These are phyloP conservation scores for Drosophila sproati DNA, from an alignment of 1,140 invertebrate genomes.

Conservation along the genomic window DNA sequence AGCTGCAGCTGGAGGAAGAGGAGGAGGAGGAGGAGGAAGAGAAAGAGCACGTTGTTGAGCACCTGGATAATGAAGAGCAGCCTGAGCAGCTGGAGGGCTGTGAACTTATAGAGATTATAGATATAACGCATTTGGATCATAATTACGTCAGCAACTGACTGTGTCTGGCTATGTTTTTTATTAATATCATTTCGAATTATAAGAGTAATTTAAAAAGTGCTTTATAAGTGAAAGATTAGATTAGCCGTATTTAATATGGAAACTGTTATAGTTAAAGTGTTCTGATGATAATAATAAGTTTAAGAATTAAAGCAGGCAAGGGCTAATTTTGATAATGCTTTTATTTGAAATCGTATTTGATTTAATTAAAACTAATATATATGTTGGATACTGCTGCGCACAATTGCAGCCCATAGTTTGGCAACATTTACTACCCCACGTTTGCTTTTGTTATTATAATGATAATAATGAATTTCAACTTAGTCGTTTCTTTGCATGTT, in stretches of 20 bases:
- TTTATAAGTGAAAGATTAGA: too few relatives aligned
- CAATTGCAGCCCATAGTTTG: constrained; percentile 23
- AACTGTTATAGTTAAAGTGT: too few relatives aligned
- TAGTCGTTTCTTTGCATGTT: constrained; percentile 41
- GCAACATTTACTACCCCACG: constrained; percentile 28
- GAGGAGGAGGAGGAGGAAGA: neutral
- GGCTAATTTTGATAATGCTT: constrained; percentile 23
- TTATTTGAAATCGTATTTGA: constrained; percentile 30
- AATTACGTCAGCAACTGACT: constrained; percentile 5
- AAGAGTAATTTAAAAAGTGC: too few relatives aligned
- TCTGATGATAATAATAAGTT: neutral
- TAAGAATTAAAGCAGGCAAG: constrained; percentile 1
- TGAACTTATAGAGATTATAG: constrained; percentile 3
- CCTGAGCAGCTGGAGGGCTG: neutral
- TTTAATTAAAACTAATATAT: constrained; percentile 48
- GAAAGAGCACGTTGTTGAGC: neutral
- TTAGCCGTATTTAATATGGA: too few relatives aligned
- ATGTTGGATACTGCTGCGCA: constrained; percentile 36
- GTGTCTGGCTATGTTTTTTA: neutral
- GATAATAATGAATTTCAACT: constrained; percentile 25
- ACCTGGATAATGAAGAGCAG: neutral
- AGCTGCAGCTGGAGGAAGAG: neutral
- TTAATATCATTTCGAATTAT: too few relatives aligned
- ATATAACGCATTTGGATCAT: constrained; percentile 5
- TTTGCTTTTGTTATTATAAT: constrained; percentile 21